Evolutionary conservation across 2,113 vertebrate genomes (phyloP).

Genomic region (Campylomormyrus numenius): DNA sequence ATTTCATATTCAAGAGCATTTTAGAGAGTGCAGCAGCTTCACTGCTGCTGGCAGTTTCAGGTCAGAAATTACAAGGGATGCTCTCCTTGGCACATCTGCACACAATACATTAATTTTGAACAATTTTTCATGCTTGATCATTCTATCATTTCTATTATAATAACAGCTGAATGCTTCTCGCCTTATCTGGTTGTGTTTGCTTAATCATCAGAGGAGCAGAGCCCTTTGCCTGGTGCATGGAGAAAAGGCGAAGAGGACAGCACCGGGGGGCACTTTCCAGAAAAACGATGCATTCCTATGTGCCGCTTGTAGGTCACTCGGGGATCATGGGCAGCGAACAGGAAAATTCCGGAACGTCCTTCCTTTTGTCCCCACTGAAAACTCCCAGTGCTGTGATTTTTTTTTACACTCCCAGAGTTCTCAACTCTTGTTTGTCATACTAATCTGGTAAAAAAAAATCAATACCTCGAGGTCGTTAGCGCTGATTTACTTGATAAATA

Average conservation of each 20-base stretch:
- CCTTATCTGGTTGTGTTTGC: not conserved
- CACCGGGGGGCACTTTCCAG: not conserved
- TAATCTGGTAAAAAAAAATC: conserved; percentile 8
- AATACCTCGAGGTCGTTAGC: not conserved
- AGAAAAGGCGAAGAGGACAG: not conserved
- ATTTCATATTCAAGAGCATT: not conserved
- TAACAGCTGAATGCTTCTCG: not conserved
- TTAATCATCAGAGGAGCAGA: not conserved
- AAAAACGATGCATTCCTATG: not conserved
- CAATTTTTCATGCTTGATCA: not conserved
- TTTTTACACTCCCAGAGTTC: not conserved
- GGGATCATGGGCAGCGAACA: not conserved
- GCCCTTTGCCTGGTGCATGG: not conserved
- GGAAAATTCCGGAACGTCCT: not conserved
- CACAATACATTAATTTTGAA: not conserved
- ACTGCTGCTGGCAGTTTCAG: not conserved
- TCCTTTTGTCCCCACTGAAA: not conserved
- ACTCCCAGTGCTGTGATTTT: not conserved
- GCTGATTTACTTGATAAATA: conserved; percentile 14
- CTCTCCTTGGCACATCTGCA: not conserved
- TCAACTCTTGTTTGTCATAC: not conserved
- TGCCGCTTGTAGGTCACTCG: not conserved
- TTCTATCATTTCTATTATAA: not conserved
- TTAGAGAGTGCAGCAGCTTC: not conserved
- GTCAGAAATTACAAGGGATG: not conserved